Evolutionary conservation across 37 sponge, comb jelly and placozoan species (phyloP), one percentile per base, ranked within the genome.

Genomic region (Amphimedon queenslandica): DNA sequence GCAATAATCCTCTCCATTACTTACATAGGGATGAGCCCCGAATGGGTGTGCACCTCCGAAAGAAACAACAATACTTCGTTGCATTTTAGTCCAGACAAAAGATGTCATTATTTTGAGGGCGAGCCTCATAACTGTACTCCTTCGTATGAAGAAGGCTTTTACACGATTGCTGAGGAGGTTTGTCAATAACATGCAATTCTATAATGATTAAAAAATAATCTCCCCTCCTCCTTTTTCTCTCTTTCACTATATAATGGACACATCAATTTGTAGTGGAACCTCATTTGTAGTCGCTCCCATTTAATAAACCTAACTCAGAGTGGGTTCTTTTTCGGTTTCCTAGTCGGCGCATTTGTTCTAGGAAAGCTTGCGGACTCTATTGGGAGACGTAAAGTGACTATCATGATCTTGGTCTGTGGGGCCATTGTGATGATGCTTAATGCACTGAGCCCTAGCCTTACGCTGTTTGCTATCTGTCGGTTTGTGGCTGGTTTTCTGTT

Each of bases 231-330:
- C n/a, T n/a, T n/a, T n/a, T n/a, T n/a, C n/a, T n/a, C n/a, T n/a
- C n/a, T n/a, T n/a, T n/a, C n/a, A n/a, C n/a, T n/a, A n/a, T n/a
- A n/a, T n/a, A n/a, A n/a, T n/a, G n/a, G n/a, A n/a, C n/a, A n/a
- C n/a, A n/a, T n/a, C n/a, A n/a, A n/a, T 40, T 29, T 66, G 2
- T 71, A 86, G 87, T 86, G 87, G 87, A 61, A 86, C 29, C 58
- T 86, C 2, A 47, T 78, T 1, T 85, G 85, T 42, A 42, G 74
- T 27, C 23, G 37, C 40, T 73, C 85, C 4, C 53, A 63, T 37
- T 33, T 66, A 18, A 61, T 78, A 32, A 78, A 85, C 21, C 47
- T 75, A 1, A 80, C 87, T 0, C 87, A 86, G 66, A 75, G 76
- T 42, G 76, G 34, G 13, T 80, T 77, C 64, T 81, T 90, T 56